Conservation (phyloP, 1,140 invertebrate genomes). For the Dinothrombium tinctorium region DNA sequence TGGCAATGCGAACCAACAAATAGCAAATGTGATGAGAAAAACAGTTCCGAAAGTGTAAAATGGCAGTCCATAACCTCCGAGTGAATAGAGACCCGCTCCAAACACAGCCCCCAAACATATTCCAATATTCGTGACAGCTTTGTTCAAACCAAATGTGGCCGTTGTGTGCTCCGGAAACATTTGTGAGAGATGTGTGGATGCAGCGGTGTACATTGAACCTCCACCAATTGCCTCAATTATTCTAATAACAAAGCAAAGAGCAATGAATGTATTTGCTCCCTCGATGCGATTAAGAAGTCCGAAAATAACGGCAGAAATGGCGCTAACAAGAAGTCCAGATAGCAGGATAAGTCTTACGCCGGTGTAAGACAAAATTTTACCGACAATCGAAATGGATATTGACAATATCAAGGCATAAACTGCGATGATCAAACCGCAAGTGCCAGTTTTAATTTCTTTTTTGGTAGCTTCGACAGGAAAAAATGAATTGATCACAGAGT, state of each 20-base stretch:
- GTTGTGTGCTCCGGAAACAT: constrained; percentile 45
- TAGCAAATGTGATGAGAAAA: constrained; percentile 35
- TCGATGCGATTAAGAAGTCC: constrained; percentile 32
- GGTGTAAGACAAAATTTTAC: constrained; percentile 36
- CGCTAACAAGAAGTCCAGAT: constrained; percentile 19
- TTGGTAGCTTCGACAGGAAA: constrained; percentile 37
- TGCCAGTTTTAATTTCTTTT: constrained; percentile 35
- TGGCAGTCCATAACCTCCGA: constrained; percentile 45
- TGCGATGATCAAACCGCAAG: constrained; percentile 43
- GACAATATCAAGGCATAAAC: constrained; percentile 44
- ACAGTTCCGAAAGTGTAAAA: constrained; percentile 40
- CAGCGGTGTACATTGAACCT: constrained; percentile 42
- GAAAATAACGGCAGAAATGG: constrained; percentile 21
- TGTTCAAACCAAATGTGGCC: constrained; percentile 37
- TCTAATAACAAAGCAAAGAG: constrained; percentile 40
- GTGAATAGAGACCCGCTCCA: constrained; percentile 45
- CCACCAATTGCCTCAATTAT: constrained; percentile 44
- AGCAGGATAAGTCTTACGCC: constrained; percentile 32
- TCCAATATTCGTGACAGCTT: constrained; percentile 49
- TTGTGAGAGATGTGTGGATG: constrained; percentile 44
- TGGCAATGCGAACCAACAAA: too few relatives aligned
- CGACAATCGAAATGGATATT: constrained; percentile 38
- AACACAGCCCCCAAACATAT: constrained; percentile 44
- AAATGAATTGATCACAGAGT: too few relatives aligned
- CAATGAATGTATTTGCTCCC: constrained; percentile 31